phyloP scores from a whole-genome alignment of 2,797 vertebrate genomes.

The Mus caroli region DNA sequence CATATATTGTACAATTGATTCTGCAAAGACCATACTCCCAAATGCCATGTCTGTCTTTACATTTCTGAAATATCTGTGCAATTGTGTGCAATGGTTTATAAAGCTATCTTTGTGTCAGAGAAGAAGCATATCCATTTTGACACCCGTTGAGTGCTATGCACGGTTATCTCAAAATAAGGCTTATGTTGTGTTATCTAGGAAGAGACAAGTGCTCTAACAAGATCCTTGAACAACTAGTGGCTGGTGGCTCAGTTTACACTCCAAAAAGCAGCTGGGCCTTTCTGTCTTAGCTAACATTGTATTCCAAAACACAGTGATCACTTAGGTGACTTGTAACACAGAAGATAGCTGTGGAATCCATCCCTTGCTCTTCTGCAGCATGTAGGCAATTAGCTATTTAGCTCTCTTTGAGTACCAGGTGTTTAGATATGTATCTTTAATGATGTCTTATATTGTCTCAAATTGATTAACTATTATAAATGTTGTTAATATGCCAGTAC shows the following conservation, averaged over 20 bases:
- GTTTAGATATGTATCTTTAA: conserved; percentile 21
- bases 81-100: neutral
- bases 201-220: conserved; percentile 59
- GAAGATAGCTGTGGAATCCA: neutral
- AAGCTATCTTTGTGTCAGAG: neutral
- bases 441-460: neutral
- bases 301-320: conserved; percentile 38
- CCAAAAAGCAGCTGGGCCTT: conserved; percentile 42
- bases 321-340: conserved; percentile 49
- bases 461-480: conserved; percentile 44
- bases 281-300: conserved; percentile 22
- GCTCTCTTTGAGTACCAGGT: neutral
- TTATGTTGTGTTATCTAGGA: conserved; percentile 43
- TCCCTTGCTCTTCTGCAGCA: neutral
- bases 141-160: neutral
- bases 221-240: conserved; percentile 45
- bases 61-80: neutral
- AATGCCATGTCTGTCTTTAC: neutral
- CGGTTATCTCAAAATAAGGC: neutral
- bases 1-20: conserved; percentile 6
- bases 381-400: neutral
- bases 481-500: neutral
- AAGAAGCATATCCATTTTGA: neutral
- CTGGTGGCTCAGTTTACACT: conserved; percentile 40
- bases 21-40: conserved; percentile 27